phyloP scores from a whole-genome alignment of 2,888 invertebrate species.

The Phaedon cochleariae region DNA sequence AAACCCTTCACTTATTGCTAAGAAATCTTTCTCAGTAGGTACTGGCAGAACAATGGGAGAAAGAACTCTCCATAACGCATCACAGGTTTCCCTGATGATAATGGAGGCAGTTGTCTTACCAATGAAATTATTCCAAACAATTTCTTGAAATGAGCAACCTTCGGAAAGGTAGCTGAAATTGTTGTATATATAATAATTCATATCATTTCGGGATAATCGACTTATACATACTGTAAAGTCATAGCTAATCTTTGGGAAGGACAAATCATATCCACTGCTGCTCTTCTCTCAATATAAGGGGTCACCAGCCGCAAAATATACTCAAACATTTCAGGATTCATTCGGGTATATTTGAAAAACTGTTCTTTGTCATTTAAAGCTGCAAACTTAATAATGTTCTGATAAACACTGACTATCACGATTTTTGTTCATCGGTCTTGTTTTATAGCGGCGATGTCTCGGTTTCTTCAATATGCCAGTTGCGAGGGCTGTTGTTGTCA shows the following conservation, averaged over 20 bases:
- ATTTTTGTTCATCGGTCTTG: slow-evolving; percentile 8
- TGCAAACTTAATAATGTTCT: background rate
- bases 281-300: background rate
- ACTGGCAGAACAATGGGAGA: background rate
- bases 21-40: background rate
- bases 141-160: slow-evolving; percentile 1
- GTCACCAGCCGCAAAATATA: slow-evolving; percentile 3
- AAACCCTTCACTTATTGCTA: background rate
- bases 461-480: background rate
- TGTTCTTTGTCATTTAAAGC: slow-evolving; percentile 13
- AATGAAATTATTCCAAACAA: background rate
- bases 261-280: background rate
- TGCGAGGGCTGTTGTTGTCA: background rate
- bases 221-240: slow-evolving; percentile 19
- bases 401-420: background rate
- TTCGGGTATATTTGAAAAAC: slow-evolving; percentile 24
- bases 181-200: background rate
- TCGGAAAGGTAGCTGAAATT: background rate
- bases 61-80: background rate
- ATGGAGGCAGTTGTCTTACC: background rate
- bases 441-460: slow-evolving; percentile 8
- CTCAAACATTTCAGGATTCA: slow-evolving; percentile 16
- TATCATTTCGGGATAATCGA: background rate
- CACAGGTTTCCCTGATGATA: background rate
- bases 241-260: slow-evolving; percentile 11